Evolutionary conservation across 2,113 vertebrate genomes (phyloP).

Genomic region (Pterophyllum scalare): DNA sequence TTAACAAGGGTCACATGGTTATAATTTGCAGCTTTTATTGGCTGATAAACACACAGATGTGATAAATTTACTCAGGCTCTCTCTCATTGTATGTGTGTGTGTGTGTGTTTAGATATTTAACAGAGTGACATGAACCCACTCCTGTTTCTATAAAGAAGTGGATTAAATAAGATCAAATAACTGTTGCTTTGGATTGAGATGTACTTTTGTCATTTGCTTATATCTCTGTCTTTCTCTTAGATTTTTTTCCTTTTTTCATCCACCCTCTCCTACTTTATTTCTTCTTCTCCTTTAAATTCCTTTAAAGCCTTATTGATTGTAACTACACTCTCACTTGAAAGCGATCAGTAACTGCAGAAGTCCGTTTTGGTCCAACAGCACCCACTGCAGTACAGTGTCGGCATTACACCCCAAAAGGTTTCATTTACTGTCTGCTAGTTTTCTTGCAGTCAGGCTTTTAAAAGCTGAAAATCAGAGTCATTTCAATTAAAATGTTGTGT

Average conservation of each 20-base stretch:
- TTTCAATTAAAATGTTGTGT: background rate
- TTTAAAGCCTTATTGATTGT: background rate
- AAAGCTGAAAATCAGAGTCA: background rate
- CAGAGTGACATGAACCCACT: background rate
- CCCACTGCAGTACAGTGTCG: background rate
- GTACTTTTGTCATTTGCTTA: background rate
- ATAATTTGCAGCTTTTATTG: slow-evolving; percentile 49
- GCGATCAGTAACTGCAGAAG: background rate
- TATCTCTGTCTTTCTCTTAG: background rate
- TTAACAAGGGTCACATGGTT: slow-evolving; percentile 35
- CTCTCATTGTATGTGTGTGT: background rate
- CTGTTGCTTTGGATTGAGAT: background rate
- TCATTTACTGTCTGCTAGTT: background rate
- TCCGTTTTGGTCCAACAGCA: background rate
- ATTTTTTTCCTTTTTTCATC: background rate
- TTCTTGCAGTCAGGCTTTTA: background rate
- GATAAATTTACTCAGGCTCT: slow-evolving; percentile 17
- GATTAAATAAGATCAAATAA: slow-evolving; percentile 2
- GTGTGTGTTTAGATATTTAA: slow-evolving; percentile 27
- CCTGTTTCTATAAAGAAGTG: background rate
- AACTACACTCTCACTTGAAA: background rate
- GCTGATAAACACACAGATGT: slow-evolving; percentile 47
- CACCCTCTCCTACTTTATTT: background rate
- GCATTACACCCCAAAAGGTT: background rate
- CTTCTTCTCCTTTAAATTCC: background rate